Conservation (phyloP, 2,888 invertebrate genomes). For the Lycia hirtaria region DNA sequence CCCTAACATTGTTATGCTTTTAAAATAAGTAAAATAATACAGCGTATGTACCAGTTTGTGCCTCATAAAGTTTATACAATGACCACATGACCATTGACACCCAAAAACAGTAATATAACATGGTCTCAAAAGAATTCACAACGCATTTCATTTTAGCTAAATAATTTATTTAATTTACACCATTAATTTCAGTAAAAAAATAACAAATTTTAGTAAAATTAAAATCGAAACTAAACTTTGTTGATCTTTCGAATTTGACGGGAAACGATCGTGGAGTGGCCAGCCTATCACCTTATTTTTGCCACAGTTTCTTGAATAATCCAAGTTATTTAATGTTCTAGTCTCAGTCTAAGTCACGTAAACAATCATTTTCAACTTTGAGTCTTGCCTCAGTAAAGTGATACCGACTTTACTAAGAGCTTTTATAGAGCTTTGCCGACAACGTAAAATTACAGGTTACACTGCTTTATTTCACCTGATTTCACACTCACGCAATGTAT, state of each 20-base stretch:
- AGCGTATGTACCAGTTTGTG: constrained; percentile 76
- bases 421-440: too few species aligned
- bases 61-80: constrained; percentile 80
- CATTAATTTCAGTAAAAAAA: neutral
- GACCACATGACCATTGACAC: constrained; percentile 82
- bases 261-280: neutral
- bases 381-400: too few species aligned
- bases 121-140: constrained; percentile 64
- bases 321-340: too few species aligned
- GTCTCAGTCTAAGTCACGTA: too few species aligned
- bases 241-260: constrained; percentile 30
- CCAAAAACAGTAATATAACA: constrained; percentile 83
- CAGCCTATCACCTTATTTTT: neutral
- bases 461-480: too few species aligned
- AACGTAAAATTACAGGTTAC: too few species aligned
- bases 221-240: neutral
- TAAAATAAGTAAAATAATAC: neutral
- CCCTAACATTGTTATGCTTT: too few species aligned
- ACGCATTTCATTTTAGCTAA: constrained; percentile 50
- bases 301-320: too few species aligned
- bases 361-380: too few species aligned
- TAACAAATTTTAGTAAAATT: neutral
- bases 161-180: neutral
- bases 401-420: too few species aligned
- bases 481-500: too few species aligned